Evolutionary conservation across 2,797 vertebrate genomes (phyloP), one percentile per base, ranked within the genome.

Genomic region (Mallotus villosus): DNA sequence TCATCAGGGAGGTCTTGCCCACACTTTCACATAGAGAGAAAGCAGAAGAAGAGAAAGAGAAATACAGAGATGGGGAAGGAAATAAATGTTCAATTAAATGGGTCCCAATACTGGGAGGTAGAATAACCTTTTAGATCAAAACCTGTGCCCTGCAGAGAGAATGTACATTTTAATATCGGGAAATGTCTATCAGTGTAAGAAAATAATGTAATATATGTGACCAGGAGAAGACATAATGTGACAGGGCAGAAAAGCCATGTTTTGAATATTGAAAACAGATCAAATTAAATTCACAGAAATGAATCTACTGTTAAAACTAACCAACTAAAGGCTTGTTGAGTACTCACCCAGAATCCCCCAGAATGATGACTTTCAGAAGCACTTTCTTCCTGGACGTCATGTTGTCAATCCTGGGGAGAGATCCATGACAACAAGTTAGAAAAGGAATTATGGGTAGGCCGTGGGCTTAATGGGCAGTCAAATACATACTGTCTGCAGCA

Each of bases 371-470:
- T 93, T 98, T 98, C 90, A 98, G 87, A 73, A 98, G 92, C 58
- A 96, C 95, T 94, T 97, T 98, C 96, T 97, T 98, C 91, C 95
- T 96, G 88, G 97, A 98, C 74, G 96, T 96, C 97, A 98, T 98
- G 87, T 90, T 95, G 73, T 93, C 85, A 91, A 77, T 46, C 41
- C 41, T 46, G 82, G 49, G 78, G 59, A 78, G 27, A 81, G 8
- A 80, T 17, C 72, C 68, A 66, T 14, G 12, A 7, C 12, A 77
- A 63, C 34, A 51, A 27, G 5, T 55, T 62, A 67, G 22, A 7
- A 51, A 17, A 11, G 41, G 12, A n/a, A 27, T 71, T 78, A 1
- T 71, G n/a, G n/a, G 62, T 63, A 37, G 17, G 61, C 27, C 60
- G 5, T 32, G 9, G 29, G 27, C 14, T 63, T 55, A 7, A 5